Percentiles rank a stretch among this genome's conserved stretches.
Evolutionary conservation across 1,140 invertebrate genomes (phyloP).

Genomic region (Tyrophagus putrescentiae): DNA sequence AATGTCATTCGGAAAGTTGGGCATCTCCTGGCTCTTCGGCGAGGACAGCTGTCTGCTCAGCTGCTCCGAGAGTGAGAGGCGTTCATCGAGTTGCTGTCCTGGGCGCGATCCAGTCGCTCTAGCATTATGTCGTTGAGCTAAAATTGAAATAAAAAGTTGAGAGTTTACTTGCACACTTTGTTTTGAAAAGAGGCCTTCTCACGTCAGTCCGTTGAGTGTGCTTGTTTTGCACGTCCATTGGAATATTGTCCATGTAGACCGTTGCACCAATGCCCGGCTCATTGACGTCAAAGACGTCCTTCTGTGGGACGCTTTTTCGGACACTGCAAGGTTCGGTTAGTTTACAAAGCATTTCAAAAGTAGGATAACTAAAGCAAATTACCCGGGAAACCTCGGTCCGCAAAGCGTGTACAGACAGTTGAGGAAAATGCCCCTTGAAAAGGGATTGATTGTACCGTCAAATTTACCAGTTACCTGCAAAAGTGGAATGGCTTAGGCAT

Average conservation of each 20-base stretch:
- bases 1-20: background rate
- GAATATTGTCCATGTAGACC: slow-evolving; percentile 80
- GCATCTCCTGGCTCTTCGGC: background rate
- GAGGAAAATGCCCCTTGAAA: slow-evolving; percentile 75
- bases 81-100: background rate
- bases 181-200: background rate
- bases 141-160: background rate
- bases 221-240: background rate
- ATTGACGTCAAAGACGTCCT: background rate
- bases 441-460: slow-evolving; percentile 90
- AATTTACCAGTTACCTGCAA: slow-evolving; percentile 82
- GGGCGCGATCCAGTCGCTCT: background rate
- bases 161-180: background rate
- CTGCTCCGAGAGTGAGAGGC: background rate
- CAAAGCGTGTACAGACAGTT: slow-evolving; percentile 91
- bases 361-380: slow-evolving; percentile 28
- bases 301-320: slow-evolving; percentile 29
- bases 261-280: slow-evolving; percentile 62
- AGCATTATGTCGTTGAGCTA: background rate
- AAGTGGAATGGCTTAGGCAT: slow-evolving; percentile 16
- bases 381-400: slow-evolving; percentile 93
- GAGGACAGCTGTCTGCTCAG: background rate
- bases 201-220: background rate
- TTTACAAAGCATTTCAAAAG: background rate
- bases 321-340: slow-evolving; percentile 31